These are phyloP conservation scores for Chrysolina americana DNA, from an alignment of 2,888 invertebrate genomes.

Conservation along the genomic window DNA sequence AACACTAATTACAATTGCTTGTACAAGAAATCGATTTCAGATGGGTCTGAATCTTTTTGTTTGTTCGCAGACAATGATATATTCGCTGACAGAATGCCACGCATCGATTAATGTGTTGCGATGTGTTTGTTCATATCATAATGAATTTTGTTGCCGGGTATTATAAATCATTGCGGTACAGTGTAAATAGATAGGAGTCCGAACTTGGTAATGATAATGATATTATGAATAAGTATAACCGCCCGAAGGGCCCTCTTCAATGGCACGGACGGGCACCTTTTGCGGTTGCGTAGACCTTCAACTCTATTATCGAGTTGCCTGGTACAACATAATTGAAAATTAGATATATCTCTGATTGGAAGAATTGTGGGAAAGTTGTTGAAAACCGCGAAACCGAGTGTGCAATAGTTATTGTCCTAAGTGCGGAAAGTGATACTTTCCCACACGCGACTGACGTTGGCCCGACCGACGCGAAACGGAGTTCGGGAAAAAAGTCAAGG, in stretches of 20 bases:
- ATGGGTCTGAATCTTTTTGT: constrained; percentile 36
- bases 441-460: too few species aligned
- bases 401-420: too few species aligned
- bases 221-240: constrained; percentile 6
- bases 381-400: too few species aligned
- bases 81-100: constrained; percentile 20
- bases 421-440: too few species aligned
- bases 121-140: constrained; percentile 19
- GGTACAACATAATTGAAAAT: too few species aligned
- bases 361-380: too few species aligned
- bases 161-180: constrained; percentile 17
- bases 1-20: constrained; percentile 44
- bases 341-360: too few species aligned
- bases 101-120: constrained; percentile 23
- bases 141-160: constrained; percentile 15
- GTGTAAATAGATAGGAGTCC: constrained; percentile 20
- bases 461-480: too few species aligned
- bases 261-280: background rate
- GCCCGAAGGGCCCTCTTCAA: constrained; percentile 5
- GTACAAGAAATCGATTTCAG: constrained; percentile 39
- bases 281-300: background rate
- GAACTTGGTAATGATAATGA: constrained; percentile 19
- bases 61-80: constrained; percentile 25
- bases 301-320: background rate
- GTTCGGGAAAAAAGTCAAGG: too few species aligned